Percentiles rank a stretch among this genome's conserved stretches.
Evolutionary conservation across 2,797 vertebrate species (phyloP).

Genomic region (Glyptemys insculpta): DNA sequence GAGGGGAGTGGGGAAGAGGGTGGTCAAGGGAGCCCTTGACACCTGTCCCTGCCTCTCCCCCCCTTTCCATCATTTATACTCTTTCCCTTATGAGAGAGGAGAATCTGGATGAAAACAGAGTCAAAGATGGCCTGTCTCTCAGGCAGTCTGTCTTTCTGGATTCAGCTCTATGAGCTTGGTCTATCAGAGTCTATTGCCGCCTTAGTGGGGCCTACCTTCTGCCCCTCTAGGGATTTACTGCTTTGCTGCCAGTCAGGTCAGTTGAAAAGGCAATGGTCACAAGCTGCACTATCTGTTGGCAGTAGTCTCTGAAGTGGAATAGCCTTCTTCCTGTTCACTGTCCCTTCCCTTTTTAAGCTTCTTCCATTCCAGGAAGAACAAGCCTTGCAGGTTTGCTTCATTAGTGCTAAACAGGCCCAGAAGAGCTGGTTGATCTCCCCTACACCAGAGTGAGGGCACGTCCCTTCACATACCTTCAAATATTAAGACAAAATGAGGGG

Average conservation of each 20-base stretch:
- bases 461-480: background rate
- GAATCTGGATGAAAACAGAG: too few species aligned
- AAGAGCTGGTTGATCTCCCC: background rate
- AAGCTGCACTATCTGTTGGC: too few species aligned
- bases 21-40: background rate
- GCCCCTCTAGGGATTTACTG: background rate
- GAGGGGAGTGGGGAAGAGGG: too few species aligned
- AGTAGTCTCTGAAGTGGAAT: background rate
- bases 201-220: background rate
- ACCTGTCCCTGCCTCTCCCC: too few species aligned
- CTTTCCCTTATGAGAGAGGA: too few species aligned
- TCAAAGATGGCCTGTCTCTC: too few species aligned
- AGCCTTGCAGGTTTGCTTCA: background rate
- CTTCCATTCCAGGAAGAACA: background rate
- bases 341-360: background rate
- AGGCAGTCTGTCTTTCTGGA: too few species aligned
- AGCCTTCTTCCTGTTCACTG: background rate
- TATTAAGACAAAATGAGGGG: background rate
- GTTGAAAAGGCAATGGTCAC: too few species aligned
- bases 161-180: background rate
- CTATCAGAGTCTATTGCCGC: background rate
- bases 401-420: background rate
- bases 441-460: background rate
- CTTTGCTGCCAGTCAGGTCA: background rate
- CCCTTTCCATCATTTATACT: too few species aligned